Percentiles rank a stretch among this genome's conserved stretches.
Evolutionary conservation across 2,797 vertebrate species (phyloP).

Genomic region (Silurus aristotelis): DNA sequence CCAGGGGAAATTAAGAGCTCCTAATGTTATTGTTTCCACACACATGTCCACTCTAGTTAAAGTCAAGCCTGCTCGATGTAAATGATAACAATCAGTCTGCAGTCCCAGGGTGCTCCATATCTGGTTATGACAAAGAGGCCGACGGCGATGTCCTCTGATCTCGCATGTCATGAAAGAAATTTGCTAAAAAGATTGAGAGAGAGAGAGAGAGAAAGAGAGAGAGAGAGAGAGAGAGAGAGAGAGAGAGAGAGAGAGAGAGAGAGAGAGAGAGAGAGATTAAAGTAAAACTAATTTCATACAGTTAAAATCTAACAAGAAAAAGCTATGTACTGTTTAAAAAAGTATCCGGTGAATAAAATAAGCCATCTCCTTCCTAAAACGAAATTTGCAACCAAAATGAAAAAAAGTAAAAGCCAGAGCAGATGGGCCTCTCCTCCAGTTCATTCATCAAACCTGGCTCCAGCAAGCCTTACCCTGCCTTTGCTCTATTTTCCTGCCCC

Average conservation of each 20-base stretch:
- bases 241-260: background rate
- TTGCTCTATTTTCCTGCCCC: slow-evolving; percentile 67
- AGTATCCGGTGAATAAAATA: background rate
- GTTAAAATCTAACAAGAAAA: slow-evolving; percentile 15
- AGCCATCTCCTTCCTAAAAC: background rate
- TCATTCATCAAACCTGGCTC: slow-evolving; percentile 84
- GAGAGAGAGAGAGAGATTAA: background rate
- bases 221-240: background rate
- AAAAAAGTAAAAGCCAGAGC: slow-evolving; percentile 64
- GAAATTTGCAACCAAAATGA: slow-evolving; percentile 1
- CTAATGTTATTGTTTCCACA: slow-evolving; percentile 60
- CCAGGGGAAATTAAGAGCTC: slow-evolving; percentile 74
- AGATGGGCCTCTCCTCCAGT: slow-evolving; percentile 82
- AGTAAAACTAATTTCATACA: slow-evolving; percentile 12
- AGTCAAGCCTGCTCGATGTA: slow-evolving; percentile 55
- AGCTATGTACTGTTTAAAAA: background rate
- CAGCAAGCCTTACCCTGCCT: slow-evolving; percentile 37
- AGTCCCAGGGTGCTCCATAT: slow-evolving; percentile 43
- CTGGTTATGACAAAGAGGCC: slow-evolving; percentile 38
- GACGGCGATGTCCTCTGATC: slow-evolving; percentile 42
- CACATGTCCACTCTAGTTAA: slow-evolving; percentile 64
- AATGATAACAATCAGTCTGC: slow-evolving; percentile 51
- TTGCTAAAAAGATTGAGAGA: background rate
- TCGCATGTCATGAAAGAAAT: slow-evolving; percentile 26
- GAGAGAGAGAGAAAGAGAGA: slow-evolving; percentile 2